Base-by-base conservation (phyloP, 2,888 invertebrate genomes). In the Lycaena phlaeas region DNA sequence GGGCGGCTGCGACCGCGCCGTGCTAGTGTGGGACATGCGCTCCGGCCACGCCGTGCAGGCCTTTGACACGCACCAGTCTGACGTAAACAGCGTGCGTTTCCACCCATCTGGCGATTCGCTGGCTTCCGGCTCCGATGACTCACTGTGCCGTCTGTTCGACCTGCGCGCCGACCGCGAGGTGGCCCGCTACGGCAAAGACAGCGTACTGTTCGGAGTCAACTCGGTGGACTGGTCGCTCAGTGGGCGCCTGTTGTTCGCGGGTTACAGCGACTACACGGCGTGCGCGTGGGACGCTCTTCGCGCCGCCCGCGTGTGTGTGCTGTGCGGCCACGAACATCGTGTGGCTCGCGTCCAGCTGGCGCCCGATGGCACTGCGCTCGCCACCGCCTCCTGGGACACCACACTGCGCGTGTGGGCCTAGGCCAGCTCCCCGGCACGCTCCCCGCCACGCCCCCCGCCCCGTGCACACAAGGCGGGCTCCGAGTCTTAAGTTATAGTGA, bases 101-200 rank as follows among this genome's bases (percentile, higher is more conserved):
- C 97, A 99, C 87, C 99, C 99, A 3, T 96, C 97, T 65, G 99
- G 99, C 30, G 99, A 99, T 87, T 97, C 98, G 40, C 93, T 99
- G 46, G 98, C 96, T 36, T 96, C 98, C 14, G 99, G 98, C 61
- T 69, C 61, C 46, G 99, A 99, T 78, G 99, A 99, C 87, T 93
- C 76, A 49, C 70, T 91, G 88, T 98, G 98, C 76, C 95, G 98
- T 6, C 86, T 99, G 46, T 99, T 97, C 85, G 99, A 99, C 81
- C 87, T 99, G 68, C 88, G 99, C 53, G 98, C 99, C 14, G 99
- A 99, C 78, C 92, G 97, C 61, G 98, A 98, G 87, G 68, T 99
- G 40, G 96, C 97, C 42, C 90, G 95, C 52, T 99, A 98, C 81
- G 90, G 92, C 54, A 98, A 97, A 84, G 97, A 98, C 67, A 96